Evolutionary conservation across 2,113 vertebrate genomes (phyloP), one percentile per base, ranked within the genome.

Genomic region (Gymnocephalus cernua): DNA sequence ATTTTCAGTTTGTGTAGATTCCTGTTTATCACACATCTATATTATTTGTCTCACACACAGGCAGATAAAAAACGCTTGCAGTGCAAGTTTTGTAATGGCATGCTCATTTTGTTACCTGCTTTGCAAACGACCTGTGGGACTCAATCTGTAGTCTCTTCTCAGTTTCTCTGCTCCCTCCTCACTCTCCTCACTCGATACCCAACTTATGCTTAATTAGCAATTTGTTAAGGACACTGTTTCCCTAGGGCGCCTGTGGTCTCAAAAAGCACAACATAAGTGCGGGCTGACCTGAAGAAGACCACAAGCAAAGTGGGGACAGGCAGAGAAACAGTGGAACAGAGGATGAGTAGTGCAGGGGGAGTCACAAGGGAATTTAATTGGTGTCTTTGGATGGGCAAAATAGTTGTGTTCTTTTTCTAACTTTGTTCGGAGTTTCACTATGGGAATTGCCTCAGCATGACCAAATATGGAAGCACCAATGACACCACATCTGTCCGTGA

Each of bases 211-310:
- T 91, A 86, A 93, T 93, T 92, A 91, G 83, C 79, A 79, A 85
- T 91, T 90, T 90, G 83, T 85, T 87, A 89, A 89, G 87, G 88
- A 89, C 91, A 85, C 68, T 56, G 50, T 53, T 45, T 89, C 84
- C 90, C 86, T 48, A 25, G 65, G 86, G 88, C 72, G n/a, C 74
- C 69, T 38, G 67, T 19, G 29, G 80, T 80, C 87, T 87, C 88
- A 87, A 68, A 87, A 92, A 84, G 76, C 82, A 65, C 75, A 77
- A 75, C 83, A 65, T 74, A 77, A 92, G 81, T 84, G 48, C 38
- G 4, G 23, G 69, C 69, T 91, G 90, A 91, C 90, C 91, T 84
- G 79, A 72, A 80, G 84, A 82, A 86, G 87, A 92, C 82, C 83
- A 64, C 19, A 6, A 88, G 79, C 51, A 41, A 56, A 80, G 67